Percentiles rank a stretch among this genome's conserved stretches.
These are phyloP conservation scores for Diploptera punctata DNA, from an alignment of 2,888 invertebrate species.

Conservation along the genomic window DNA sequence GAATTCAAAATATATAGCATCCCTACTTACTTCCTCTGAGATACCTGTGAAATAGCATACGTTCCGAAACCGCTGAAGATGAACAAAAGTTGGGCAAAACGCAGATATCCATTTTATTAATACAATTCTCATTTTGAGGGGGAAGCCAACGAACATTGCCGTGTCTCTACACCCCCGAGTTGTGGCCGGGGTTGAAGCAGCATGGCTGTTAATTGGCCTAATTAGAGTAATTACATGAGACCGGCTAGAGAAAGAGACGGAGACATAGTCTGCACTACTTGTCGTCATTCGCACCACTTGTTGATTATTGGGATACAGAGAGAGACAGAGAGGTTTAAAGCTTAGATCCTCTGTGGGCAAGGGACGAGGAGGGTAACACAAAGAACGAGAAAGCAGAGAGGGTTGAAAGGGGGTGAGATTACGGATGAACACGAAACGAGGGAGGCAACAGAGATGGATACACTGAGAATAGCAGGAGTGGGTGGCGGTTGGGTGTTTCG, in stretches of 20 bases:
- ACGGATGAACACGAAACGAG: slow-evolving; percentile 1
- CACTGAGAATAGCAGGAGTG: too few relatives aligned
- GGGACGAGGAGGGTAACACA: slow-evolving; percentile 41
- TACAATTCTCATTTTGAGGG: slow-evolving; percentile 30
- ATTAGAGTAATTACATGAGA: slow-evolving; percentile 48
- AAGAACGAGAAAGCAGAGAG: slow-evolving; percentile 7
- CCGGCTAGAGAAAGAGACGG: slow-evolving; percentile 39
- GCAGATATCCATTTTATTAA: slow-evolving; percentile 35
- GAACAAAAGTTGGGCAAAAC: slow-evolving; percentile 27
- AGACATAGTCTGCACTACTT: slow-evolving; percentile 42
- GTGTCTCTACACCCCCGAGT: slow-evolving; percentile 1
- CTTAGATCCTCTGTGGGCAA: slow-evolving; percentile 31
- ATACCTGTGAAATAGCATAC: too few relatives aligned
- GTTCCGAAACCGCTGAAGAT: too few relatives aligned
- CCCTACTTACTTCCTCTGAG: too few relatives aligned
- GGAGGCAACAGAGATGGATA: background rate
- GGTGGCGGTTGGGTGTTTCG: background rate
- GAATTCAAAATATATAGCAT: too few relatives aligned
- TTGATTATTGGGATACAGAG: slow-evolving; percentile 41
- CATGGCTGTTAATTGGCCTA: slow-evolving; percentile 44
- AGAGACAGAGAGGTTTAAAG: slow-evolving; percentile 20
- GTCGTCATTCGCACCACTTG: slow-evolving; percentile 44
- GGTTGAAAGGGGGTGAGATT: slow-evolving; percentile 23
- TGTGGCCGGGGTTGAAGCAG: slow-evolving; percentile 24
- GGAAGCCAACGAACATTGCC: slow-evolving; percentile 14